Evolutionary conservation across 2,113 vertebrate genomes (phyloP).

Genomic region (Butorides virescens): DNA sequence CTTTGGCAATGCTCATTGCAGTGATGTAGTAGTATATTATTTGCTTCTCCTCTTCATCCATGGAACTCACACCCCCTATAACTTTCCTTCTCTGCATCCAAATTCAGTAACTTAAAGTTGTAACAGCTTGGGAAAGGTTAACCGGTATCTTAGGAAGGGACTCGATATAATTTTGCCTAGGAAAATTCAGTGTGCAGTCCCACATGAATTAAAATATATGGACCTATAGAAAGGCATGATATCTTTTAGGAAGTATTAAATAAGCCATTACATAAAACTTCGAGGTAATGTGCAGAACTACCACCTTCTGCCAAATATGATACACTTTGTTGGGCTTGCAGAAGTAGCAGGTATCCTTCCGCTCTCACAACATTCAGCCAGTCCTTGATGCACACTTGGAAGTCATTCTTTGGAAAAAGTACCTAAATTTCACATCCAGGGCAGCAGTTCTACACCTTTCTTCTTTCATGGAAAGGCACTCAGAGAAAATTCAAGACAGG

Average conservation of each 20-base stretch:
- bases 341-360: neutral
- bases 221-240: neutral
- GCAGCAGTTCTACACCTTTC: neutral
- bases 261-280: neutral
- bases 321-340: neutral
- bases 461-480: neutral
- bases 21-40: neutral
- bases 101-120: neutral
- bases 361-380: neutral
- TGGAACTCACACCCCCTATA: neutral
- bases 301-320: neutral
- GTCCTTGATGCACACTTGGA: neutral
- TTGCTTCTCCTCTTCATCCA: neutral
- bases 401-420: neutral
- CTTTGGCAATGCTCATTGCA: neutral
- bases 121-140: neutral
- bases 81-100: neutral
- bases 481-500: neutral
- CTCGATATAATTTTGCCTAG: neutral
- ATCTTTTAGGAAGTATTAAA: neutral
- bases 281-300: neutral
- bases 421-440: neutral
- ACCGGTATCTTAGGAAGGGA: neutral
- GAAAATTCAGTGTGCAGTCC: neutral
- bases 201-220: neutral